phyloP scores from a whole-genome alignment of 2,888 invertebrate genomes.

The Serrognathus titanus region DNA sequence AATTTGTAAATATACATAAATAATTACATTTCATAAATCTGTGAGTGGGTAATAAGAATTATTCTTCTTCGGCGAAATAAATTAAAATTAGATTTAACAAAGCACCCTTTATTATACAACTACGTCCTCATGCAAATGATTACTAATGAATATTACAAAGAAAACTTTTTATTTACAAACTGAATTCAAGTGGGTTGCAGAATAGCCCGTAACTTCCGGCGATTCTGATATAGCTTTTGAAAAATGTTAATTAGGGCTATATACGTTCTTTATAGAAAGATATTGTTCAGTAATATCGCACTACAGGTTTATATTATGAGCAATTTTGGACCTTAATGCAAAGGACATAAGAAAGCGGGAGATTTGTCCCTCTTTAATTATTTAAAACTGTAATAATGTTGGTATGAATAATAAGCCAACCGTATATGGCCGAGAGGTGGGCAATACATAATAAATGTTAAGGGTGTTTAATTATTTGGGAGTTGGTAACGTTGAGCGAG shows the following conservation, averaged over 20 bases:
- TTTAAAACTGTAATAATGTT: slow-evolving; percentile 46
- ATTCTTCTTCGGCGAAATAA: no score
- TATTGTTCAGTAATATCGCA: slow-evolving; percentile 4
- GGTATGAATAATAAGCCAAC: slow-evolving; percentile 48
- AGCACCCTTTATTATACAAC: no score
- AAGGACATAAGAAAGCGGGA: slow-evolving; percentile 28
- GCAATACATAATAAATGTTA: slow-evolving; percentile 45
- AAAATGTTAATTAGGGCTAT: neutral
- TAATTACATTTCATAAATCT: no score
- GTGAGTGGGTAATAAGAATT: no score
- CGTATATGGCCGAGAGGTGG: slow-evolving; percentile 44
- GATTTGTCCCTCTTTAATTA: slow-evolving; percentile 37
- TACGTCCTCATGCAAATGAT: no score
- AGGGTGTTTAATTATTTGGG: slow-evolving; percentile 44
- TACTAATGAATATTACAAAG: no score
- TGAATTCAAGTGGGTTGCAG: no score
- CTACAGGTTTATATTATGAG: neutral
- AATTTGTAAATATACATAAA: no score
- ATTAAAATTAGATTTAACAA: no score
- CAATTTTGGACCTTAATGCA: slow-evolving; percentile 7
- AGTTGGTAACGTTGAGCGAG: slow-evolving; percentile 32
- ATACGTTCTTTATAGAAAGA: neutral
- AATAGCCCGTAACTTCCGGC: no score
- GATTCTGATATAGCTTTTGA: no score
- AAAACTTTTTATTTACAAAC: no score